These are phyloP conservation scores for Scolopax rusticola DNA, from an alignment of 2,797 vertebrate genomes.

Conservation along the genomic window DNA sequence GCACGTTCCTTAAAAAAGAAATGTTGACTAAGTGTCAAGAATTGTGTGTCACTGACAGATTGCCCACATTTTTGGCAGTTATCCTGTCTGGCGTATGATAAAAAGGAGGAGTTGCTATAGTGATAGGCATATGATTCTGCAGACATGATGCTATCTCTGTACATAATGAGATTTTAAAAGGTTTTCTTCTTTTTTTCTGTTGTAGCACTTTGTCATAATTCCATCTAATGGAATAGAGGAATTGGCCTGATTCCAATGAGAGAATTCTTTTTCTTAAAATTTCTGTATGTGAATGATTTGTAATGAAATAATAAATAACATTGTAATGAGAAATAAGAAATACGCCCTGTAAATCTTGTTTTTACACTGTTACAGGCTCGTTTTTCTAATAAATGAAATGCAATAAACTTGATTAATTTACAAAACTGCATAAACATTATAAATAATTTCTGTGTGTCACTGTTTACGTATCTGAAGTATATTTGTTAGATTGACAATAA, in stretches of 20 bases:
- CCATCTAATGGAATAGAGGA: not conserved
- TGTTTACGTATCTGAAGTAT: not conserved
- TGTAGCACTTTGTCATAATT: conserved; percentile 12
- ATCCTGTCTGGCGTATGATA: not conserved
- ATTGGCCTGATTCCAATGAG: not conserved
- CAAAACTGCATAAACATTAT: not conserved
- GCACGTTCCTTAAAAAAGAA: not conserved
- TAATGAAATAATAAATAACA: not conserved
- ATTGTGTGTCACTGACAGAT: conserved; percentile 3
- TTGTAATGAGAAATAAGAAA: not conserved
- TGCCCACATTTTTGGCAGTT: conserved; percentile 10
- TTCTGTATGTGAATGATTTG: not conserved
- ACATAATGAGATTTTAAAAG: not conserved
- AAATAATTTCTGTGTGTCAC: not conserved
- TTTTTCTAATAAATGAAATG: not conserved
- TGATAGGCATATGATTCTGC: not conserved
- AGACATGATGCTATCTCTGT: not conserved
- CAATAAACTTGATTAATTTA: not conserved
- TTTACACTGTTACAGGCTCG: not conserved
- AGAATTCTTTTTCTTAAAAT: not conserved
- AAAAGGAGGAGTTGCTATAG: conserved; percentile 46
- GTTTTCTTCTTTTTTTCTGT: not conserved
- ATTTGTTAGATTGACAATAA: not conserved
- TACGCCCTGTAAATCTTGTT: not conserved
- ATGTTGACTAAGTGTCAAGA: conserved; percentile 9